Evolutionary conservation across 2,888 invertebrate species (phyloP).

Genomic region (Labia minor): DNA sequence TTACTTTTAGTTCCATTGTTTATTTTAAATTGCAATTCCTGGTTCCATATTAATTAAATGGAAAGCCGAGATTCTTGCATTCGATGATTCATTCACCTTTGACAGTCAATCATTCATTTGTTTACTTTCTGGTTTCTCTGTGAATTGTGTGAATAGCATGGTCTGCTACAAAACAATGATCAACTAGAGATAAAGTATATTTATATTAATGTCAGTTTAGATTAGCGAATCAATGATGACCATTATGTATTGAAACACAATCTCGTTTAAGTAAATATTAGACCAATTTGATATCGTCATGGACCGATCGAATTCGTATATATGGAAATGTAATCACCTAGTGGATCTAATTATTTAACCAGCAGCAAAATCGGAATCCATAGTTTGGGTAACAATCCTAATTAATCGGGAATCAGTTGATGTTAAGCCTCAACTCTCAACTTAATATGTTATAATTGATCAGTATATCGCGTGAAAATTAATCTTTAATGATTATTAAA

Average conservation of each 20-base stretch:
- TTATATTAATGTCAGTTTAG: conserved; percentile 4
- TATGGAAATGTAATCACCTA: conserved; percentile 13
- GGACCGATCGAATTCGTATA: neutral
- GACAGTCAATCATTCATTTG: neutral
- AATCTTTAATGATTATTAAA: neutral
- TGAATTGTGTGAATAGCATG: neutral
- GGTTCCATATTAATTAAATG: neutral
- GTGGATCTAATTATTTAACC: conserved; percentile 1
- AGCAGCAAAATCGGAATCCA: neutral
- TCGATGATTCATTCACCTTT: neutral
- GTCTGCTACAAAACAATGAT: neutral
- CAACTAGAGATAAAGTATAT: conserved; percentile 1
- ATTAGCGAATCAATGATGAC: conserved; percentile 1
- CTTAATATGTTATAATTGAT: neutral
- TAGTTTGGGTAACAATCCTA: conserved; percentile 1
- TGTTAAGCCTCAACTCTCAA: neutral
- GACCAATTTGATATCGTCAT: conserved; percentile 7
- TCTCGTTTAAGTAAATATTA: conserved; percentile 6
- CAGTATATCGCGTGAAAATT: neutral
- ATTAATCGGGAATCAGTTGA: neutral
- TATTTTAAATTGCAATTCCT: too few relatives aligned
- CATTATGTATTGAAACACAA: neutral
- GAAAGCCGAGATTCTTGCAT: too few relatives aligned
- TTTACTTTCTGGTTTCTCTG: neutral
- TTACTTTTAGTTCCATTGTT: too few relatives aligned